phyloP scores from a whole-genome alignment of 2,888 invertebrate species.

The Dilophus febrilis region DNA sequence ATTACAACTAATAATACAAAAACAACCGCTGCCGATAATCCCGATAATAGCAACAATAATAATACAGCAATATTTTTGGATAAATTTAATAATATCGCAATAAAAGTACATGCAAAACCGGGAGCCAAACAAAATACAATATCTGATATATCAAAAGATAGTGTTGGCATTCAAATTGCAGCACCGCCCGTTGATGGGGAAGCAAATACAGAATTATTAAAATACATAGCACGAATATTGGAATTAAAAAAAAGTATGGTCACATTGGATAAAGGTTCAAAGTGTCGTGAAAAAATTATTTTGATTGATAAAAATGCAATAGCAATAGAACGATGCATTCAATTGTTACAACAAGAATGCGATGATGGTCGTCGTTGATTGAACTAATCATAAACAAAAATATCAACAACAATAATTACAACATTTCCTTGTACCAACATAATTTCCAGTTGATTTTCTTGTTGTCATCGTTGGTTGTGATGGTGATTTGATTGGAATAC shows the following conservation, averaged over 20 bases:
- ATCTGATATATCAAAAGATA: constrained; percentile 43
- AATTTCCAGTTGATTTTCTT: background rate
- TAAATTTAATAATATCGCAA: constrained; percentile 41
- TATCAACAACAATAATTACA: too few species aligned
- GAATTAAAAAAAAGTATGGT: constrained; percentile 53
- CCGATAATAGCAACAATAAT: too few species aligned
- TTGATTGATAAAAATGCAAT: constrained; percentile 30
- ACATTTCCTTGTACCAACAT: background rate
- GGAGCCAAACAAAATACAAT: constrained; percentile 54
- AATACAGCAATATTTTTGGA: too few species aligned
- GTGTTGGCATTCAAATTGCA: constrained; percentile 56
- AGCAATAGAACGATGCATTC: constrained; percentile 29
- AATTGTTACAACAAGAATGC: constrained; percentile 27
- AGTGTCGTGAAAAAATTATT: constrained; percentile 39
- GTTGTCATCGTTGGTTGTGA: too few species aligned
- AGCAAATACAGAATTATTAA: constrained; percentile 59
- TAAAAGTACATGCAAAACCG: constrained; percentile 54
- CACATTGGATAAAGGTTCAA: constrained; percentile 42
- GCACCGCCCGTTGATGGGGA: constrained; percentile 68
- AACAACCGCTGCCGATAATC: too few species aligned
- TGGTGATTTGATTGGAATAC: background rate
- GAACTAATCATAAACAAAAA: too few species aligned
- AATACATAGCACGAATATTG: constrained; percentile 50
- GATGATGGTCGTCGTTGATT: constrained; percentile 16
- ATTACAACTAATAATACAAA: too few species aligned